Conservation (phyloP, 2,113 vertebrate genomes). For the Clarias batrachus region DNA sequence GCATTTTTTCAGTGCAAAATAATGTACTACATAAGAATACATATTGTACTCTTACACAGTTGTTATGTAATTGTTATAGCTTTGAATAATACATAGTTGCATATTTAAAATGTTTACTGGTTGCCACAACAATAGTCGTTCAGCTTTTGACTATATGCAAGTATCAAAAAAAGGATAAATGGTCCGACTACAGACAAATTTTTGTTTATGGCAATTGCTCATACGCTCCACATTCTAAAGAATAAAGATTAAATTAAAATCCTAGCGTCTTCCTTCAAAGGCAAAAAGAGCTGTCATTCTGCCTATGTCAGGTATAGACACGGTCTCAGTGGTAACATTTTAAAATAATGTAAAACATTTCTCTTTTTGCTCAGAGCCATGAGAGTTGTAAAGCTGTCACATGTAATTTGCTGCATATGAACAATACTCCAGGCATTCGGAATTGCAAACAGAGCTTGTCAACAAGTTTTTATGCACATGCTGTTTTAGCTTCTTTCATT, state of each 20-base stretch:
- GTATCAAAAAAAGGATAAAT: background rate
- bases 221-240: background rate
- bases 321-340: slow-evolving; percentile 12
- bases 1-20: background rate
- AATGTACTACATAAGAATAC: background rate
- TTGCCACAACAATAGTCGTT: background rate
- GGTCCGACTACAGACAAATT: background rate
- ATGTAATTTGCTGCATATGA: slow-evolving; percentile 24
- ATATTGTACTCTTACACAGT: background rate
- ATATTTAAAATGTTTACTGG: background rate
- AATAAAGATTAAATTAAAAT: slow-evolving; percentile 14
- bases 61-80: background rate
- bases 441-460: slow-evolving; percentile 27
- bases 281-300: slow-evolving; percentile 3
- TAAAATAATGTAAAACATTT: slow-evolving; percentile 31
- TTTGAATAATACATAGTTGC: background rate
- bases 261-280: background rate
- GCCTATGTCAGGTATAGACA: background rate
- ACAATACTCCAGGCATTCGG: slow-evolving; percentile 11
- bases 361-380: slow-evolving; percentile 16
- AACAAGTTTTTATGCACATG: slow-evolving; percentile 17
- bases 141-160: background rate
- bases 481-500: slow-evolving; percentile 24
- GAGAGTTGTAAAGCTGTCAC: slow-evolving; percentile 28
- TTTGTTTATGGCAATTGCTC: background rate